Conservation (phyloP, 2,797 vertebrate genomes). For the Limnodromus scolopaceus region DNA sequence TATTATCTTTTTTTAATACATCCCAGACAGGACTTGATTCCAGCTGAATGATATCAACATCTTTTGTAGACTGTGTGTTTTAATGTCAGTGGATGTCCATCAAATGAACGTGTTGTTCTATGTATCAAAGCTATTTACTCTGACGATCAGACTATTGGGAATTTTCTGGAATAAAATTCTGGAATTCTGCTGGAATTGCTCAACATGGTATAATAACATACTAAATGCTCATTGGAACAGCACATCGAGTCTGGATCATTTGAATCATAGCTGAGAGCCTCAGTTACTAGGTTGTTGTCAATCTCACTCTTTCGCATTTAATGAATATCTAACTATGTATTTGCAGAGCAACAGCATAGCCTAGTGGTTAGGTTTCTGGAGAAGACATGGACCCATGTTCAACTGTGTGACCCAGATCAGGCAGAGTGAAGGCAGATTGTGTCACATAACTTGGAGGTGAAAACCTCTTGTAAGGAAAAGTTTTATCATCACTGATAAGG, state of each 20-base stretch:
- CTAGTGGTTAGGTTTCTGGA: constrained; percentile 22
- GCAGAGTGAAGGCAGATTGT: not conserved
- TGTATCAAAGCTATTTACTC: not conserved
- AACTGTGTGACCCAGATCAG: not conserved
- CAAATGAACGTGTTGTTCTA: not conserved
- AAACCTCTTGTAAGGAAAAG: not conserved
- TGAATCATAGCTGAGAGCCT: not conserved
- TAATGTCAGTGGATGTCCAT: not conserved
- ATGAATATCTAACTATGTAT: not conserved
- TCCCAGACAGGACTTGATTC: not conserved
- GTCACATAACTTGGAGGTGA: not conserved
- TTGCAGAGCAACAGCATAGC: constrained; percentile 51
- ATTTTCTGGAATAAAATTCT: too few relatives aligned
- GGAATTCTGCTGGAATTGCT: not conserved
- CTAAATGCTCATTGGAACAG: not conserved
- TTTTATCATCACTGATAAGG: not conserved
- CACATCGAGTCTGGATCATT: not conserved
- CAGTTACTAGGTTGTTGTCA: not conserved
- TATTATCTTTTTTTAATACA: not conserved
- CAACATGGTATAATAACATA: not conserved
- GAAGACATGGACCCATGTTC: not conserved
- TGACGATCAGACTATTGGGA: not conserved
- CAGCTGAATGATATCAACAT: not conserved
- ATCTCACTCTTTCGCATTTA: not conserved
- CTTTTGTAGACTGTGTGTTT: not conserved